phyloP scores from a whole-genome alignment of 92 coral and sea anemone species.

The Anthopleura xanthogrammica region DNA sequence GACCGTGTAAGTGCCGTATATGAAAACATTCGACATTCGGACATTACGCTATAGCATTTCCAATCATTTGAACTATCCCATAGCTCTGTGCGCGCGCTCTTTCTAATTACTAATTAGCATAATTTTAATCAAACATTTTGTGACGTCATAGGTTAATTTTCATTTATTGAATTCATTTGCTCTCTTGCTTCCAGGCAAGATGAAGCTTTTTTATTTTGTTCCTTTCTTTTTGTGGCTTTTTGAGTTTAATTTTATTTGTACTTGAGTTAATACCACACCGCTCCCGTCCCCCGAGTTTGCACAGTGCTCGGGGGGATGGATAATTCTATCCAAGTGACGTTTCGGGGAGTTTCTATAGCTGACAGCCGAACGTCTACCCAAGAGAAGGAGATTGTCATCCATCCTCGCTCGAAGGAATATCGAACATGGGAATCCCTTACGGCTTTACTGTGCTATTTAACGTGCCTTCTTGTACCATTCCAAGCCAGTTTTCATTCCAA shows the following conservation, averaged over 20 bases:
- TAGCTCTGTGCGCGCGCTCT: neutral
- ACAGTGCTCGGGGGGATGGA: slow-evolving; percentile 47
- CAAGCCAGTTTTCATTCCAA: slow-evolving; percentile 76
- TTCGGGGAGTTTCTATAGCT: slow-evolving; percentile 71
- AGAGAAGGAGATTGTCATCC: slow-evolving; percentile 39
- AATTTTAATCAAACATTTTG: neutral
- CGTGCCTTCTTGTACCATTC: slow-evolving; percentile 67
- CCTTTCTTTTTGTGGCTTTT: neutral
- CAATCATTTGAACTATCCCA: neutral
- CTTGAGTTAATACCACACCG: neutral
- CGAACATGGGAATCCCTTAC: slow-evolving; percentile 66
- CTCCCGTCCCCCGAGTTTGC: slow-evolving; percentile 33
- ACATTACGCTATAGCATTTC: too few relatives aligned
- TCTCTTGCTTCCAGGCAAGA: neutral
- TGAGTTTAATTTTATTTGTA: neutral
- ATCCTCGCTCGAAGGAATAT: slow-evolving; percentile 61
- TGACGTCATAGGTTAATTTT: neutral
- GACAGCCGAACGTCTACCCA: slow-evolving; percentile 8
- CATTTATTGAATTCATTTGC: neutral
- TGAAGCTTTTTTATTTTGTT: neutral
- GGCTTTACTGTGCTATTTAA: slow-evolving; percentile 42
- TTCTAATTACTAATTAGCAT: neutral
- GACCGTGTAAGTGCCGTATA: too few relatives aligned
- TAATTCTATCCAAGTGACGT: slow-evolving; percentile 64
- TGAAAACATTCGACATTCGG: too few relatives aligned